phyloP scores from a whole-genome alignment of 1,140 invertebrate species.

The Pararge aegeria region DNA sequence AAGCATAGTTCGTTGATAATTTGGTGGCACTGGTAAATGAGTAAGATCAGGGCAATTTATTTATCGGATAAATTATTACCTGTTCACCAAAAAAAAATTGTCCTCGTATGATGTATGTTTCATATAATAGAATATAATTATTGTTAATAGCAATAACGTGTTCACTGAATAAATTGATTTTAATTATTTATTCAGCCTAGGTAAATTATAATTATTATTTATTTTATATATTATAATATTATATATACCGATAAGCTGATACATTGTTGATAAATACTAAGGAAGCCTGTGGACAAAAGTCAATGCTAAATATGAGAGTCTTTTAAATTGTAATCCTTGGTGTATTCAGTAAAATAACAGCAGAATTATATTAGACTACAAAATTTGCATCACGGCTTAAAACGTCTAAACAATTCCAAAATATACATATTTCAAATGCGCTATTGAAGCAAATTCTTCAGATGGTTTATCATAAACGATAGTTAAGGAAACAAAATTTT shows the following conservation, averaged over 20 bases:
- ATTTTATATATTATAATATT: conserved; percentile 22
- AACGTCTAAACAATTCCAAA: too few relatives aligned
- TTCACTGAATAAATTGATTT: conserved; percentile 15
- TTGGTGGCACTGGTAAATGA: too few relatives aligned
- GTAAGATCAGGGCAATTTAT: too few relatives aligned
- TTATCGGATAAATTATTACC: neutral
- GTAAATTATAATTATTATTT: conserved; percentile 16
- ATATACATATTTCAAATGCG: too few relatives aligned
- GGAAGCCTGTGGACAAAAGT: conserved; percentile 1
- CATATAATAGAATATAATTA: neutral
- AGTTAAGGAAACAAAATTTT: too few relatives aligned
- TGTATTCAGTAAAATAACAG: neutral
- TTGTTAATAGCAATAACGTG: conserved; percentile 16
- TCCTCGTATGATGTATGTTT: neutral
- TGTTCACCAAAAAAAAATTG: neutral
- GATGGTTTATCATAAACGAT: too few relatives aligned
- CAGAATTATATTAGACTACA: neutral
- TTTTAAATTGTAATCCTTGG: neutral
- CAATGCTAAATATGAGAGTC: neutral
- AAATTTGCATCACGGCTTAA: too few relatives aligned
- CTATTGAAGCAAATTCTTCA: too few relatives aligned
- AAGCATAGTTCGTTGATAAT: too few relatives aligned
- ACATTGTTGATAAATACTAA: neutral
- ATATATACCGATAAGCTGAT: neutral
- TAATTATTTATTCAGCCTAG: conserved; percentile 16